These are phyloP conservation scores for Genyomyrus donnyi DNA, from an alignment of 2,113 vertebrate genomes.

Conservation along the genomic window DNA sequence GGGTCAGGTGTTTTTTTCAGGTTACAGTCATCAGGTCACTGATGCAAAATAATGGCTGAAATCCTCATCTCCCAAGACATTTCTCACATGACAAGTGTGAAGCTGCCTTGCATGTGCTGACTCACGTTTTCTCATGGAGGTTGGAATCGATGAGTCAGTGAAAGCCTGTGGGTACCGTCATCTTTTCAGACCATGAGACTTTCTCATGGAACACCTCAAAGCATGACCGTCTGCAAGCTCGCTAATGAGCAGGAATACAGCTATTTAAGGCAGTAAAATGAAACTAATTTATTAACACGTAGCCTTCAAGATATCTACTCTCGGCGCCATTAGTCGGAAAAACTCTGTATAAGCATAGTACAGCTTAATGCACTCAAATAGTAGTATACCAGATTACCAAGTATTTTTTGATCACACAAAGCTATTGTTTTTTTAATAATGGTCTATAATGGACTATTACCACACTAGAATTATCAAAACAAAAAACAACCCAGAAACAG, in stretches of 20 bases:
- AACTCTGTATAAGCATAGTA: background rate
- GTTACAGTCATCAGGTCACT: background rate
- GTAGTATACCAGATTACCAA: background rate
- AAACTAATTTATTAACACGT: background rate
- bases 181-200: background rate
- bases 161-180: background rate
- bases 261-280: background rate
- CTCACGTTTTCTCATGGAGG: background rate
- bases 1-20: background rate
- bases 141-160: conserved; percentile 7
- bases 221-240: background rate
- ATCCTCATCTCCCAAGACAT: background rate
- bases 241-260: background rate
- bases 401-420: background rate
- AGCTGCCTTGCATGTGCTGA: background rate
- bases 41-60: background rate
- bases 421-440: background rate
- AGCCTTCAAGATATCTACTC: background rate
- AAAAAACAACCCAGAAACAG: background rate
- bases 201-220: background rate
- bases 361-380: background rate
- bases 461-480: background rate
- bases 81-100: background rate
- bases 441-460: background rate
- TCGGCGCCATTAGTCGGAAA: background rate